phyloP scores from a whole-genome alignment of 2,888 invertebrate species.

The Drosophila melanosoma region DNA sequence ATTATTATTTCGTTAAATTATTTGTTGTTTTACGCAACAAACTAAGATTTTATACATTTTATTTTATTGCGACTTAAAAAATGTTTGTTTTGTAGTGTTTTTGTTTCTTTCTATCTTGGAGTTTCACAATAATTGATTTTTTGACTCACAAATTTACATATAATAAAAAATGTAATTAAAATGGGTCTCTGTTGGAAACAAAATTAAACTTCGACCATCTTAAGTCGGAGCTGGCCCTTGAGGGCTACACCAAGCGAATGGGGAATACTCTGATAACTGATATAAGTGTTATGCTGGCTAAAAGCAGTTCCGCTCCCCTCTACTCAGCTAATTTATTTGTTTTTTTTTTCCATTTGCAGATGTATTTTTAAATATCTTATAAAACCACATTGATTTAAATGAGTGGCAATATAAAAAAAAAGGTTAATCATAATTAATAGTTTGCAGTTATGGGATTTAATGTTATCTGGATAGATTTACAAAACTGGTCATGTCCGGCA shows the following conservation, averaged over 20 bases:
- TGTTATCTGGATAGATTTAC: not conserved
- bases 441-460: not conserved
- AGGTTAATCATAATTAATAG: not conserved
- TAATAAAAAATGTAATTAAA: not conserved
- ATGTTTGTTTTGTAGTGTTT: not conserved
- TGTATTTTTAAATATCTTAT: not conserved
- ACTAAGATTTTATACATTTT: not conserved
- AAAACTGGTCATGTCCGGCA: conserved; percentile 5
- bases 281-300: not conserved
- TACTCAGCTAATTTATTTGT: not conserved
- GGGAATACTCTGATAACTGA: not conserved
- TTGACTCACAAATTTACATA: not conserved
- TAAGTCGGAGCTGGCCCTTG: not conserved
- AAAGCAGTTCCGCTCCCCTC: not conserved
- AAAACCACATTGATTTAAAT: not conserved
- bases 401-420: not conserved
- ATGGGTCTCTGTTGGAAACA: not conserved
- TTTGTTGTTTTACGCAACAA: not conserved
- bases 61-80: not conserved
- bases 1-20: not conserved
- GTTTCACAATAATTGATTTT: not conserved
- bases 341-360: not conserved
- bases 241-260: not conserved
- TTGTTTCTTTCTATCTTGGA: not conserved
- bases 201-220: not conserved